These are phyloP conservation scores for Gallinago paraguaiae DNA, from an alignment of 2,113 vertebrate species.

Conservation along the genomic window DNA sequence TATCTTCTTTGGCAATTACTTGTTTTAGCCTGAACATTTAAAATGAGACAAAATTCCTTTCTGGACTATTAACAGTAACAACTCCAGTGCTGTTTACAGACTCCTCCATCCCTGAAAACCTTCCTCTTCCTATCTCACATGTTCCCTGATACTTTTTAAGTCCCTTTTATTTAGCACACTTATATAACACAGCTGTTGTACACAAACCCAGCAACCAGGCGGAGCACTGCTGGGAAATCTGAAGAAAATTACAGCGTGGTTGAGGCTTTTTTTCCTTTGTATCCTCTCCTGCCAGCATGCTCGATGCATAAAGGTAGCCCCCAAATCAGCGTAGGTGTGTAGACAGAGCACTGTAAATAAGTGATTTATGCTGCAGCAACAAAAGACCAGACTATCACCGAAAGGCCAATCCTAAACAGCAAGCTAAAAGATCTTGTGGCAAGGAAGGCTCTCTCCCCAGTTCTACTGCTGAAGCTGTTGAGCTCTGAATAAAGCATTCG, in stretches of 20 bases:
- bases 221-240: background rate
- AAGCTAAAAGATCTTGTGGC: rapidly evolving
- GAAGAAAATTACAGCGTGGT: background rate
- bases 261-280: background rate
- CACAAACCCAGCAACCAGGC: background rate
- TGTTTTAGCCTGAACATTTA: background rate
- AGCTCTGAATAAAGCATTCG: background rate
- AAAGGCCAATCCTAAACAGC: background rate
- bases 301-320: background rate
- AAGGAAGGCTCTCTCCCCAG: background rate
- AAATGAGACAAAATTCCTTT: background rate
- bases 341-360: background rate
- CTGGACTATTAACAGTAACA: background rate
- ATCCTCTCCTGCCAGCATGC: background rate
- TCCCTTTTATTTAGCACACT: background rate
- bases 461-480: background rate
- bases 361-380: background rate
- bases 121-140: background rate
- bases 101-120: background rate
- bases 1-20: background rate
- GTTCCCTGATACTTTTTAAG: background rate
- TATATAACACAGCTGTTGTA: background rate
- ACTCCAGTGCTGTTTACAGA: background rate
- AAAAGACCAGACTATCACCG: background rate
- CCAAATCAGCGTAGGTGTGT: background rate